phyloP scores from a whole-genome alignment of 1,140 invertebrate genomes.

The Ectropis grisescens region DNA sequence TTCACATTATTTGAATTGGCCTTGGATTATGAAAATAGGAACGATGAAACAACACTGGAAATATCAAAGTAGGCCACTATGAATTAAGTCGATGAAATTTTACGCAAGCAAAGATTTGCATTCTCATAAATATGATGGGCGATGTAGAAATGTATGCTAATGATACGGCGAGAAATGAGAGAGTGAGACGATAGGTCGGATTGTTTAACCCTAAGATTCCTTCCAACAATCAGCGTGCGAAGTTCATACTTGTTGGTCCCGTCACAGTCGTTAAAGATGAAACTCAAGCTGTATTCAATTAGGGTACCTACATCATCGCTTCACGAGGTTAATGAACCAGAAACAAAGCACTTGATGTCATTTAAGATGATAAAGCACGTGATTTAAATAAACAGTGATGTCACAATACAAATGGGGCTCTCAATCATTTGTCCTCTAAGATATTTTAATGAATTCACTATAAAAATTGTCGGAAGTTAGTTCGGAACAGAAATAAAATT shows the following conservation, averaged over 20 bases:
- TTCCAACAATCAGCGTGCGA: slow-evolving; percentile 60
- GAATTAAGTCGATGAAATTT: slow-evolving; percentile 3
- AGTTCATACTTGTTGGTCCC: slow-evolving; percentile 43
- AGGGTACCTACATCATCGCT: slow-evolving; percentile 37
- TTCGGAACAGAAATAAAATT: slow-evolving; percentile 4
- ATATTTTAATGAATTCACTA: slow-evolving; percentile 17
- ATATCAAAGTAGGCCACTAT: too few relatives aligned
- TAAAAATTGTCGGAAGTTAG: slow-evolving; percentile 12
- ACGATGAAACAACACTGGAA: too few relatives aligned
- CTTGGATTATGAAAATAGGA: too few relatives aligned
- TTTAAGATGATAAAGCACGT: too few relatives aligned
- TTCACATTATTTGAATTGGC: too few relatives aligned
- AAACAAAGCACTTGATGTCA: not conserved
- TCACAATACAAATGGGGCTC: slow-evolving; percentile 14
- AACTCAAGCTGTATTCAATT: slow-evolving; percentile 51
- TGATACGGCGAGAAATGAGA: too few relatives aligned
- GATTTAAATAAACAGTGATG: slow-evolving; percentile 3
- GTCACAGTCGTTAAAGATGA: slow-evolving; percentile 36
- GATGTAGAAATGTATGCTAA: too few relatives aligned
- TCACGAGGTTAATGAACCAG: not conserved
- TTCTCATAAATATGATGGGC: slow-evolving; percentile 7
- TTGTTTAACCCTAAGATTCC: slow-evolving; percentile 56
- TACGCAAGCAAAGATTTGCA: slow-evolving; percentile 8
- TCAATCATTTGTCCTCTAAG: slow-evolving; percentile 8
- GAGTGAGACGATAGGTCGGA: slow-evolving; percentile 24